These are phyloP conservation scores for Cylas formicarius DNA, from an alignment of 1,140 invertebrate species.

Conservation along the genomic window DNA sequence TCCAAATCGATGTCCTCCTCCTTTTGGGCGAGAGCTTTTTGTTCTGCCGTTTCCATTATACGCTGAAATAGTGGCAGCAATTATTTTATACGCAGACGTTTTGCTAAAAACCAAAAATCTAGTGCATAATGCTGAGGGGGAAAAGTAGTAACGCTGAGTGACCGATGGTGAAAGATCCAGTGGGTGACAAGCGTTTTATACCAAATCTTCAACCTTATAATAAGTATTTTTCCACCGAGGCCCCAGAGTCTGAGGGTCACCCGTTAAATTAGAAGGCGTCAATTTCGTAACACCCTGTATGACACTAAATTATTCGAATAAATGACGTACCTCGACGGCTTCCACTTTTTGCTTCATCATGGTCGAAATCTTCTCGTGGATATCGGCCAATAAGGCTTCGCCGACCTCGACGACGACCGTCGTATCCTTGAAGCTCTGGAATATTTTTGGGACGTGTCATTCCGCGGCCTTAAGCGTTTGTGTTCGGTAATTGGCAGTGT, in stretches of 20 bases:
- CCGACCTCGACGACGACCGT: constrained; percentile 63
- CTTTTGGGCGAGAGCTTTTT: constrained; percentile 56
- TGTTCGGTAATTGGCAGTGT: too few species aligned
- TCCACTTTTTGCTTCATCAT: constrained; percentile 82
- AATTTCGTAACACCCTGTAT: too few species aligned
- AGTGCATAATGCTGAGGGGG: not conserved
- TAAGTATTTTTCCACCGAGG: too few species aligned
- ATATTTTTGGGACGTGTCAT: constrained; percentile 10
- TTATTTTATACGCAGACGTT: constrained; percentile 1
- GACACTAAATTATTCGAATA: too few species aligned
- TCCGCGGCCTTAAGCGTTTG: not conserved
- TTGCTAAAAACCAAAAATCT: constrained; percentile 1
- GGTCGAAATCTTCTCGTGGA: constrained; percentile 67
- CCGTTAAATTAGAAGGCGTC: too few species aligned
- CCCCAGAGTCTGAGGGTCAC: too few species aligned
- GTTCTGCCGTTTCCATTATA: constrained; percentile 75
- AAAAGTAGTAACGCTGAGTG: too few species aligned
- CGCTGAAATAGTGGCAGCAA: constrained; percentile 51
- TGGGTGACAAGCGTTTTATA: too few species aligned
- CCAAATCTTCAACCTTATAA: too few species aligned
- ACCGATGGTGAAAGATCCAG: too few species aligned
- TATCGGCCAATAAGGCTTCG: constrained; percentile 61
- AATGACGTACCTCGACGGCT: constrained; percentile 59
- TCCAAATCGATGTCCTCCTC: constrained; percentile 54
- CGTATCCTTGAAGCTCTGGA: constrained; percentile 65